phyloP scores from a whole-genome alignment of 2,888 invertebrate species.

The Brachylomia viminalis region DNA sequence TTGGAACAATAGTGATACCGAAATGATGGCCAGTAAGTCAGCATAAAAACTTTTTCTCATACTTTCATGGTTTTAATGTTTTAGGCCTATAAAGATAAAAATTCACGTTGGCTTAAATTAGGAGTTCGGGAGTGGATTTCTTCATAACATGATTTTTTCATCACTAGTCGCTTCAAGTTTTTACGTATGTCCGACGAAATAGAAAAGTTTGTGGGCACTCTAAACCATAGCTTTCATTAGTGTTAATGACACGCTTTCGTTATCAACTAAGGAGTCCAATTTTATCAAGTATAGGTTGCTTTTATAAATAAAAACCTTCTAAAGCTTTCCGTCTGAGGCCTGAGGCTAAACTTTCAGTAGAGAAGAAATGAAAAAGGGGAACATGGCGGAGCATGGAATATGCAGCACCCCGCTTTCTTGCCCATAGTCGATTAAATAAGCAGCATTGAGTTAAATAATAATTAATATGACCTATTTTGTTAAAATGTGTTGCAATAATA shows the following conservation, averaged over 20 bases:
- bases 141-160: neutral
- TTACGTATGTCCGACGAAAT: neutral
- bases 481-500: neutral
- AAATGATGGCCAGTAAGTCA: no score
- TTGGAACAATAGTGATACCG: no score
- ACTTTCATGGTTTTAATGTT: neutral
- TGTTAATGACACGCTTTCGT: constrained; percentile 30
- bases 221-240: constrained; percentile 41
- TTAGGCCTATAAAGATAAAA: neutral
- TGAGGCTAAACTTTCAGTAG: neutral
- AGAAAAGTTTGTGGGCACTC: constrained; percentile 30
- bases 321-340: constrained; percentile 11
- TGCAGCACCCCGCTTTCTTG: constrained; percentile 1
- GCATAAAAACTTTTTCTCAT: neutral
- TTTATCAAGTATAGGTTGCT: neutral
- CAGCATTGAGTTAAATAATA: neutral
- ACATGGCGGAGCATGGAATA: neutral
- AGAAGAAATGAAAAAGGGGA: neutral
- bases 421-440: neutral
- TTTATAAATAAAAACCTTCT: neutral
- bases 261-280: no score
- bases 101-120: neutral
- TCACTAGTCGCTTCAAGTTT: neutral
- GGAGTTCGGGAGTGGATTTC: neutral
- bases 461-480: neutral